phyloP scores from a whole-genome alignment of 2,888 invertebrate genomes.

The Psococerastis gibbosa region DNA sequence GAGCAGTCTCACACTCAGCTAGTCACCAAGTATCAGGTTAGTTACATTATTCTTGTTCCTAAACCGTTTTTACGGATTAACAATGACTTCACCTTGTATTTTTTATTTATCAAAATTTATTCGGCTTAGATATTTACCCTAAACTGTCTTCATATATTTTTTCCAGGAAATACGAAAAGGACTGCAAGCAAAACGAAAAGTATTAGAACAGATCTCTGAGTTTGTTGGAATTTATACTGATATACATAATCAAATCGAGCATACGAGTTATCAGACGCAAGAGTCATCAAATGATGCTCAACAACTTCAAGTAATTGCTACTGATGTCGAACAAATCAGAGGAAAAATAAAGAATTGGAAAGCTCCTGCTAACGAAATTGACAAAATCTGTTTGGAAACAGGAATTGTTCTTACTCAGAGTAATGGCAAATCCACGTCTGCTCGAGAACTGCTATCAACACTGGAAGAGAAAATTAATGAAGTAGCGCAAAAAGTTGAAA shows the following conservation, averaged over 20 bases:
- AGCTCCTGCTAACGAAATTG: slow-evolving; percentile 43
- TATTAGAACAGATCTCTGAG: slow-evolving; percentile 67
- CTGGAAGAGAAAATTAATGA: background rate
- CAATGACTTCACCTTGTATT: background rate
- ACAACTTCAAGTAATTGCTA: slow-evolving; percentile 45
- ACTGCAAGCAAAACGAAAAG: slow-evolving; percentile 50
- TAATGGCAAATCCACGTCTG: background rate
- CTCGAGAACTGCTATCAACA: background rate
- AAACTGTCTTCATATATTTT: slow-evolving; percentile 9
- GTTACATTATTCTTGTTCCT: slow-evolving; percentile 15
- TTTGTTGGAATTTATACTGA: slow-evolving; percentile 65
- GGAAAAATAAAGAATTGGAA: slow-evolving; percentile 52
- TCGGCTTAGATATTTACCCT: slow-evolving; percentile 1
- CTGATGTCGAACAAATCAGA: slow-evolving; percentile 46
- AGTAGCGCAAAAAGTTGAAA: background rate
- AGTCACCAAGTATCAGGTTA: slow-evolving; percentile 49
- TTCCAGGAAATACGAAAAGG: slow-evolving; percentile 42
- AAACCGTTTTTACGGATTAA: background rate
- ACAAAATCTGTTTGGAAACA: slow-evolving; percentile 21
- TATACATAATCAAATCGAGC: slow-evolving; percentile 54
- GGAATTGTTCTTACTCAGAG: slow-evolving; percentile 21
- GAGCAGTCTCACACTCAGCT: slow-evolving; percentile 57
- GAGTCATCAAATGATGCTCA: slow-evolving; percentile 50
- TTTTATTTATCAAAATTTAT: slow-evolving; percentile 7
- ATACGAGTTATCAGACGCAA: slow-evolving; percentile 61